These are phyloP conservation scores for Cyclina sinensis DNA, from an alignment of 1,140 invertebrate species.

Conservation along the genomic window DNA sequence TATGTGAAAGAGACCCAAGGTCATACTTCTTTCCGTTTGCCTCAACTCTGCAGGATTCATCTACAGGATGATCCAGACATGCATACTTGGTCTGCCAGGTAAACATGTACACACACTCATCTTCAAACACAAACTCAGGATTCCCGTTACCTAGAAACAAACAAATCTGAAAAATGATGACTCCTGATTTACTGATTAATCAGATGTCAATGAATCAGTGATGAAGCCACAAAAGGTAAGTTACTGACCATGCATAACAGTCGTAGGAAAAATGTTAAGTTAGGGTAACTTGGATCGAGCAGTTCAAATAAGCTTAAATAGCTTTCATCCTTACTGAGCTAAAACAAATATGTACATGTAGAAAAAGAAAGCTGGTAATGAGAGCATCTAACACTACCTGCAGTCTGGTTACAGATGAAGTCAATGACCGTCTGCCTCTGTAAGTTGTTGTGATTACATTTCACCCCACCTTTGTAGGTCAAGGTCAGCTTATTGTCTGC, in stretches of 20 bases:
- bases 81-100: conserved; percentile 83
- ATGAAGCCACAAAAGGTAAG: no score
- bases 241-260: no score
- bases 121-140: conserved; percentile 77
- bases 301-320: no score
- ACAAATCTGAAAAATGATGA: no score
- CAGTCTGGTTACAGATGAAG: conserved; percentile 62
- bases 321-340: no score
- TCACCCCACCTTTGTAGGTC: conserved; percentile 80
- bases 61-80: conserved; percentile 77
- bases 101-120: conserved; percentile 82
- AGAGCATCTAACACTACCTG: no score
- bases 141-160: conserved; percentile 67
- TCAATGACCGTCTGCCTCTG: conserved; percentile 81
- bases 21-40: conserved; percentile 78
- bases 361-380: no score
- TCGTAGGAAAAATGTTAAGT: no score
- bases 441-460: conserved; percentile 78
- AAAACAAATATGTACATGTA: no score
- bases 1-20: conserved; percentile 52
- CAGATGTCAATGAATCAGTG: no score
- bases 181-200: no score
- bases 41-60: conserved; percentile 74
- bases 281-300: no score
- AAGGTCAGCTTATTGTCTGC: conserved; percentile 81